phyloP scores from a whole-genome alignment of 1,140 invertebrate genomes.

The Helicoverpa armigera region DNA sequence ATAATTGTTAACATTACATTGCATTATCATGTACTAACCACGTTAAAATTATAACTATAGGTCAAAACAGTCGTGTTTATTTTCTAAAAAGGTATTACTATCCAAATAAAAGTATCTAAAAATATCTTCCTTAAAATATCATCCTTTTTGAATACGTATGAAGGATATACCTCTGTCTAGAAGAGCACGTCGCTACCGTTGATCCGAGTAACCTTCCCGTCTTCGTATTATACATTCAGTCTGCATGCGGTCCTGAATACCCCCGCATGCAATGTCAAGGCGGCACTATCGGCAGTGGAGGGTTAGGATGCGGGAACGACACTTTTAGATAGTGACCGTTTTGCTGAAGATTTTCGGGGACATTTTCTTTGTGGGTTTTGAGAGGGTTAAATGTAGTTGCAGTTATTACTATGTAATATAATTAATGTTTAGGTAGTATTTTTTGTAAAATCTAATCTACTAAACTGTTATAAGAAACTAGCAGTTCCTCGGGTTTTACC shows the following conservation, averaged over 20 bases:
- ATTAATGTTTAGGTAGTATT: too few relatives aligned
- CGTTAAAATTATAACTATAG: too few relatives aligned
- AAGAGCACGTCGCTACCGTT: slow-evolving; percentile 19
- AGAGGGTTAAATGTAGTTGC: background rate
- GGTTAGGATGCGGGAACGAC: background rate
- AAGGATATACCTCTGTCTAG: background rate
- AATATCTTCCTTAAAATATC: too few relatives aligned
- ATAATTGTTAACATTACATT: too few relatives aligned
- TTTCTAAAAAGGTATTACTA: background rate
- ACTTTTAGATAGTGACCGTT: background rate
- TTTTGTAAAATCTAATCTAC: too few relatives aligned
- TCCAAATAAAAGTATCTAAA: background rate
- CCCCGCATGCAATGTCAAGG: slow-evolving; percentile 34
- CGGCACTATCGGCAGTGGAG: slow-evolving; percentile 10
- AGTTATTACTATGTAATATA: background rate
- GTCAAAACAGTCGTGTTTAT: too few relatives aligned
- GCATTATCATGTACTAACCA: too few relatives aligned
- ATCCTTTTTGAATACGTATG: background rate
- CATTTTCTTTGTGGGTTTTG: background rate
- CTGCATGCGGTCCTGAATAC: slow-evolving; percentile 16
- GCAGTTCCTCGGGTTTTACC: too few relatives aligned
- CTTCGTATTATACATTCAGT: slow-evolving; percentile 24
- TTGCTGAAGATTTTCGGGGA: background rate
- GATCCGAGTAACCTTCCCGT: slow-evolving; percentile 7
- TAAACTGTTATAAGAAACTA: too few relatives aligned